Evolutionary conservation across 2,797 vertebrate species (phyloP), one percentile per base, ranked within the genome.

Genomic region (Ctenosaura bakeri): DNA sequence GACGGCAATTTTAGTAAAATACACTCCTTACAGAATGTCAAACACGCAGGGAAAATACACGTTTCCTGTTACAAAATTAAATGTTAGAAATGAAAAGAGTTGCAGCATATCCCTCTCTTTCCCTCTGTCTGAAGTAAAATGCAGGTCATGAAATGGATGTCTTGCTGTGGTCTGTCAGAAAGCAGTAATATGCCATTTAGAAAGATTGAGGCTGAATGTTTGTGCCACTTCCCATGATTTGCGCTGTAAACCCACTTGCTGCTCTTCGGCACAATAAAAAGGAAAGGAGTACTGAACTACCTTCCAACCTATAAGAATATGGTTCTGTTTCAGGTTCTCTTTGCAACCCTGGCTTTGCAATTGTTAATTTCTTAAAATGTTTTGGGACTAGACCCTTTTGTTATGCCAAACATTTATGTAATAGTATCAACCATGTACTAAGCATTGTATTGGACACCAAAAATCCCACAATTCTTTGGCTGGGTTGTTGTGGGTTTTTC

Each of bases 81-180:
- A 83, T 6, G 80, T 89, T 89, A 79, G 64, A 83, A 83, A 83
- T 83, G 42, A 93, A 93, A 86, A n/a, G 0, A 76, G 92, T 90
- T 90, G 26, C 8, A 18, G 86, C 81, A 2, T 52, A 29, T 91
- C 71, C 32, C 85, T 86, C 50, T 74, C 54, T 85, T 3, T 46
- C 20, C 88, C 50, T 26, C 79, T 85, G 29, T 59, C 85, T 83
- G 80, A 85, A 85, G 85, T n/a, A 86, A 74, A 22, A 89, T 0
- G 64, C 0, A 5, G 77, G 88, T 20, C 83, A 29, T 82, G 76
- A 89, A 86, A 87, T 87, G n/a, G 81, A 32, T 74, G 66, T 90
- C 89, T 84, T 94, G 83, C 89, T 83, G 29, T 22, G 80, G 74
- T 78, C 8, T 86, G 46, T 93, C 87, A 76, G 76, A 90, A 91